phyloP scores from a whole-genome alignment of 2,797 vertebrate genomes.

The Etheostoma perlongum region DNA sequence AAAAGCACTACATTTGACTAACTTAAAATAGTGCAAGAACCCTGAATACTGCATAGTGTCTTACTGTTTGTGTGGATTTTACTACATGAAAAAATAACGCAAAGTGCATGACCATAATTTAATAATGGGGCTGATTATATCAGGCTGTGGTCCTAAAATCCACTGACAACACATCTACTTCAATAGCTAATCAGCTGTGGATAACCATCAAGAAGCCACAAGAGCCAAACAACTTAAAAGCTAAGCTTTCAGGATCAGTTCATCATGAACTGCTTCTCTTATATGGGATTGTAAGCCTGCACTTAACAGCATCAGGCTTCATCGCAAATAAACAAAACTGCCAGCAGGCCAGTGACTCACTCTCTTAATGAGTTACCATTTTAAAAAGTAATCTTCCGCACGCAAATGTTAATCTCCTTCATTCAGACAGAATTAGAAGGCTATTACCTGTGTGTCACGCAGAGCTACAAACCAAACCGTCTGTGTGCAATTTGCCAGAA shows the following conservation, averaged over 20 bases:
- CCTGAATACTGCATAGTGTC: background rate
- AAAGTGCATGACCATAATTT: background rate
- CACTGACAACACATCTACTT: background rate
- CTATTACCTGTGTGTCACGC: conserved; percentile 28
- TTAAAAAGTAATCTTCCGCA: conserved; percentile 41
- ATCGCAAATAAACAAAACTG: conserved; percentile 13
- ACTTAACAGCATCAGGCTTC: conserved; percentile 2
- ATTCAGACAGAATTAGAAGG: conserved; percentile 41
- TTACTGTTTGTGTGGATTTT: background rate
- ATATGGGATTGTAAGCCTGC: background rate
- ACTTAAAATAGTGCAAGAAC: no score
- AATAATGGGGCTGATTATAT: conserved; percentile 4
- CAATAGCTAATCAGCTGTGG: conserved; percentile 35
- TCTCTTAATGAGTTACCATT: conserved; percentile 44
- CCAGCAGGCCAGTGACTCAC: conserved; percentile 56
- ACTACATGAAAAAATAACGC: background rate
- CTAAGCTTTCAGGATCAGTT: conserved; percentile 20
- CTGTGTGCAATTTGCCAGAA: conserved; percentile 2
- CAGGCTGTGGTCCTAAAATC: conserved; percentile 2
- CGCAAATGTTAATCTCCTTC: conserved; percentile 35
- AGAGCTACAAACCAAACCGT: conserved; percentile 4
- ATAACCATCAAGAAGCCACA: conserved; percentile 4
- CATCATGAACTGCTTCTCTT: conserved; percentile 5
- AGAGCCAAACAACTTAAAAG: conserved; percentile 19
- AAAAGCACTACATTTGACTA: no score